Evolutionary conservation across 1,140 invertebrate genomes (phyloP).

Genomic region (Asobara japonica): DNA sequence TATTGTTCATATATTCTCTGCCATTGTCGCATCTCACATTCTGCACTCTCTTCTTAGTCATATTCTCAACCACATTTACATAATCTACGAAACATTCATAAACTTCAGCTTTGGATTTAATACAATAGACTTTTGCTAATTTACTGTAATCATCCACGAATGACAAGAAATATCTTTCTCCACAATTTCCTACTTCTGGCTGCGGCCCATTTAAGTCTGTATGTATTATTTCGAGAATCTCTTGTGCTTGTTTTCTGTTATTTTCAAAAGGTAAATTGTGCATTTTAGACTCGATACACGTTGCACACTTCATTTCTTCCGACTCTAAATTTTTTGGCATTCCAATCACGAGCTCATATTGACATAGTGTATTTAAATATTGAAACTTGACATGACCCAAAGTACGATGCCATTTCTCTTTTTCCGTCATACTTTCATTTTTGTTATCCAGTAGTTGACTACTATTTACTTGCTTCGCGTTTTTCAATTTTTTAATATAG

Average conservation of each 20-base stretch:
- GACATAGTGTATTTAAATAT: slow-evolving; percentile 33
- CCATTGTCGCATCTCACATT: slow-evolving; percentile 43
- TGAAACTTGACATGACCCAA: slow-evolving; percentile 40
- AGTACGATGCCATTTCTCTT: slow-evolving; percentile 35
- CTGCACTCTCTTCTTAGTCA: slow-evolving; percentile 35
- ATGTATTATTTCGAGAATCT: slow-evolving; percentile 33
- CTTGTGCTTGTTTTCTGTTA: slow-evolving; percentile 24
- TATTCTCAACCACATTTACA: slow-evolving; percentile 38
- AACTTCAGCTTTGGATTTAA: slow-evolving; percentile 38
- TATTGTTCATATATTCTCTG: slow-evolving; percentile 38
- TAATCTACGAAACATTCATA: slow-evolving; percentile 33
- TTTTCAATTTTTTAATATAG: not conserved
- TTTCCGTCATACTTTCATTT: slow-evolving; percentile 24
- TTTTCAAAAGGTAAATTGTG: slow-evolving; percentile 36
- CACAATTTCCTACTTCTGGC: slow-evolving; percentile 7
- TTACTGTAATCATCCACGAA: slow-evolving; percentile 41
- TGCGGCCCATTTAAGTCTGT: slow-evolving; percentile 34
- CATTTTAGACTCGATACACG: slow-evolving; percentile 36
- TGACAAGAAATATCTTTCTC: slow-evolving; percentile 36
- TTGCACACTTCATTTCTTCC: slow-evolving; percentile 27
- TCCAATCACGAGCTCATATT: slow-evolving; percentile 26
- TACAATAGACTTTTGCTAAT: slow-evolving; percentile 29
- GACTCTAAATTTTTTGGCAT: slow-evolving; percentile 30
- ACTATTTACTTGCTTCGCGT: not conserved
- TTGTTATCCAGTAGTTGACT: not conserved